Conservation (phyloP, 1,140 invertebrate species). For the Colletes latitarsis region DNA sequence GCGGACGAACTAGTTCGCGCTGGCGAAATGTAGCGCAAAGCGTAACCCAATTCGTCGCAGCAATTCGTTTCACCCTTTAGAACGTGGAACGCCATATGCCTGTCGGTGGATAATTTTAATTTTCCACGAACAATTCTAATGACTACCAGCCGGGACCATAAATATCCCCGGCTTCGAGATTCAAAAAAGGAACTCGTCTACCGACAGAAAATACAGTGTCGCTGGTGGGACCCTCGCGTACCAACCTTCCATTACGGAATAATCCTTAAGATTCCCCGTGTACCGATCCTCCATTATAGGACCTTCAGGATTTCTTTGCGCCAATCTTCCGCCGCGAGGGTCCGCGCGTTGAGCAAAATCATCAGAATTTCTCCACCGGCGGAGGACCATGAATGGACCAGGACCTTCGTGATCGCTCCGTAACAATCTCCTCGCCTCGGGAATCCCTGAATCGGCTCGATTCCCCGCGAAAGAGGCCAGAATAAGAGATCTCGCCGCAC, state of each 20-base stretch:
- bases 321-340: background rate
- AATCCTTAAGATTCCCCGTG: background rate
- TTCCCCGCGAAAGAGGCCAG: background rate
- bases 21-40: constrained; percentile 1
- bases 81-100: constrained; percentile 18
- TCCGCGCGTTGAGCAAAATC: background rate
- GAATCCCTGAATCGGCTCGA: constrained; percentile 16
- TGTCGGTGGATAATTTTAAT: constrained; percentile 33
- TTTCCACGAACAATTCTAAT: constrained; percentile 23
- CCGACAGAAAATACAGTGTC: no score
- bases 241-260: background rate
- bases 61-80: constrained; percentile 28
- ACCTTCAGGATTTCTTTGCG: background rate
- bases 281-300: background rate
- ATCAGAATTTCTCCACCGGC: constrained; percentile 8
- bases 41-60: constrained; percentile 14
- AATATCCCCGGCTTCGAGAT: constrained; percentile 3
- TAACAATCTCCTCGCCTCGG: constrained; percentile 1
- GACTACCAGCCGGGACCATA: background rate
- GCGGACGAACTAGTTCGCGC: background rate
- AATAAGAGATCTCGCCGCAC: background rate
- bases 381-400: background rate
- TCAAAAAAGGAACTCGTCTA: background rate
- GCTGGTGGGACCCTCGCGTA: no score
- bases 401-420: background rate